These are phyloP conservation scores for Psittacula cyanocephala DNA, from an alignment of 2,113 vertebrate genomes.

Conservation along the genomic window DNA sequence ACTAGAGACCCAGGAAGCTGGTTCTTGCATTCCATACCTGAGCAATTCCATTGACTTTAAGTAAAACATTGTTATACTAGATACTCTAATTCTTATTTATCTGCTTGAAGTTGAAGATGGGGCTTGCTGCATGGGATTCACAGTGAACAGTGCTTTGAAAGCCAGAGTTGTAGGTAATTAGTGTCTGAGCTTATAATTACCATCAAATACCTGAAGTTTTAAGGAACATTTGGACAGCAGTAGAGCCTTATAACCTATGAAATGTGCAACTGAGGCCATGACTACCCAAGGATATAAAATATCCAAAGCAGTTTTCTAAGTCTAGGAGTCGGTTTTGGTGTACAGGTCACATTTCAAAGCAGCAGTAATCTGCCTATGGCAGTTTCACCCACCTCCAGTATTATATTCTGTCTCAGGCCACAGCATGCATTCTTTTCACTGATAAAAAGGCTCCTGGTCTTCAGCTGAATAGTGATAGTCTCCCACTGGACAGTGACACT, in stretches of 20 bases:
- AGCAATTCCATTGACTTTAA: background rate
- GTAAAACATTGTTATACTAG: background rate
- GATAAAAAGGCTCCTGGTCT: background rate
- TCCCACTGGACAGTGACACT: background rate
- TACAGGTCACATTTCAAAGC: background rate
- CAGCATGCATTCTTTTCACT: background rate
- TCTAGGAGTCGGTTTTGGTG: background rate
- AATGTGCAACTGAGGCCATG: background rate
- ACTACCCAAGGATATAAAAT: background rate
- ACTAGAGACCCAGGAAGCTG: background rate
- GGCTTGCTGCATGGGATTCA: background rate
- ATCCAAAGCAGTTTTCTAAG: background rate
- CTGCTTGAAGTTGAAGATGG: background rate
- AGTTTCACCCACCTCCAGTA: background rate
- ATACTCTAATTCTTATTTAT: background rate
- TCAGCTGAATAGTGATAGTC: background rate
- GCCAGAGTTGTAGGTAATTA: background rate
- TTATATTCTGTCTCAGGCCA: background rate
- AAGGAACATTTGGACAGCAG: background rate
- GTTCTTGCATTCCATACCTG: background rate
- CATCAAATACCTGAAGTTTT: background rate
- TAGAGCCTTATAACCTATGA: background rate
- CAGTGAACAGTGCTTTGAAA: background rate
- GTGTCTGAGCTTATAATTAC: background rate
- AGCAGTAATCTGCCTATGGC: background rate